Conservation (phyloP, 2,113 vertebrate species). For the Formicarius rufipectus region DNA sequence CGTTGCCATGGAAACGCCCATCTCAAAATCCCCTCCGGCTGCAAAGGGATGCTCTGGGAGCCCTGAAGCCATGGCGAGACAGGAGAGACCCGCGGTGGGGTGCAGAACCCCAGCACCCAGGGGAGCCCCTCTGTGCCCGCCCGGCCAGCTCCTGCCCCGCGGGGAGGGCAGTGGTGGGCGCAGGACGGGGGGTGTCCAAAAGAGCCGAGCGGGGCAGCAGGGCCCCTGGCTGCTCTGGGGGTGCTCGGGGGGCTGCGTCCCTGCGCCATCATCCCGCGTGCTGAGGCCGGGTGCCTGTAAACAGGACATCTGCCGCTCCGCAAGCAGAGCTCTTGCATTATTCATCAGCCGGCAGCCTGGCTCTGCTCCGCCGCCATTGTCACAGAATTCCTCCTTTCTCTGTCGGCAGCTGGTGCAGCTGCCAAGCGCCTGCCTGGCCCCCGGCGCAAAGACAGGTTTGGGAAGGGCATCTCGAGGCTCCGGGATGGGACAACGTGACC, state of each 20-base stretch:
- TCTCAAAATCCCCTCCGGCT: not conserved
- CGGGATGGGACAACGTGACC: not conserved
- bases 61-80: not conserved
- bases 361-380: constrained; percentile 7
- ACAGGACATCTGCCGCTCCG: not conserved
- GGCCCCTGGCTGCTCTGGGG: not conserved
- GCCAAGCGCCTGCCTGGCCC: not conserved
- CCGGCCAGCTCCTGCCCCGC: not conserved
- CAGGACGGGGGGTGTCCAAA: fast-evolving
- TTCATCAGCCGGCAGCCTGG: constrained; percentile 19
- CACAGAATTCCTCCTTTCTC: not conserved
- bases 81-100: not conserved
- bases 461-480: not conserved
- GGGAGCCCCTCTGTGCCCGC: not conserved
- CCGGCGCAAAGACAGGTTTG: not conserved
- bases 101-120: not conserved
- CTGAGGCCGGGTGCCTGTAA: not conserved
- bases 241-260: not conserved
- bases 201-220: fast-evolving
- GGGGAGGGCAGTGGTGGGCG: not conserved
- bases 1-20: constrained; percentile 14
- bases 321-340: not conserved
- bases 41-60: not conserved
- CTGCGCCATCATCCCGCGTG: not conserved
- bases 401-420: not conserved